Evolutionary conservation across 2,888 invertebrate genomes (phyloP).

Genomic region (Eristalinus aeneus): DNA sequence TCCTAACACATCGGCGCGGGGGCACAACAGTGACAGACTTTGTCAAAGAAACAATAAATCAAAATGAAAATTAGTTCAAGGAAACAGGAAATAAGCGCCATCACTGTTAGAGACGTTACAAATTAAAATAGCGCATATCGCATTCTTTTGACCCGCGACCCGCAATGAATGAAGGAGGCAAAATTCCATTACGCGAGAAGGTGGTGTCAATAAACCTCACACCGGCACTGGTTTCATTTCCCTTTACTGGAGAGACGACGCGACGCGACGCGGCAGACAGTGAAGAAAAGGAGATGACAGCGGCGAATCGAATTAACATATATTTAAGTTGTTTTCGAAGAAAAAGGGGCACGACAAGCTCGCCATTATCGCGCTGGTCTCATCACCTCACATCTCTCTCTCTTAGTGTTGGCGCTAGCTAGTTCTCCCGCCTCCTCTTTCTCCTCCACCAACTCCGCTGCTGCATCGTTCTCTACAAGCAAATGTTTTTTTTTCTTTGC

Average conservation of each 20-base stretch:
- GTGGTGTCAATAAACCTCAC: slow-evolving; percentile 57
- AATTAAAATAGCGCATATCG: slow-evolving; percentile 23
- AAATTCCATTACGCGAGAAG: slow-evolving; percentile 30
- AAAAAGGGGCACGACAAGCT: slow-evolving; percentile 43
- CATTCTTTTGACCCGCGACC: background rate
- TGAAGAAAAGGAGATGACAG: background rate
- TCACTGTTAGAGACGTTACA: slow-evolving; percentile 39
- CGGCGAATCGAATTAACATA: slow-evolving; percentile 35
- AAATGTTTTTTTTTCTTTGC: background rate
- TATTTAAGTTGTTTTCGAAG: slow-evolving; percentile 29
- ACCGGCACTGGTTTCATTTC: slow-evolving; percentile 21
- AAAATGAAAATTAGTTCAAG: background rate
- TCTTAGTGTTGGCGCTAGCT: background rate
- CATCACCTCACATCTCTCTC: background rate
- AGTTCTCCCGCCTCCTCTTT: background rate
- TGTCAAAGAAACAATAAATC: slow-evolving; percentile 15
- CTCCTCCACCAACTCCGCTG: no score
- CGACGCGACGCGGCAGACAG: background rate
- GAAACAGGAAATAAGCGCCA: slow-evolving; percentile 23
- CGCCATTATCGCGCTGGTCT: slow-evolving; percentile 4
- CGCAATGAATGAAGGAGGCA: background rate
- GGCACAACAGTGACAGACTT: background rate
- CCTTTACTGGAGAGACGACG: background rate
- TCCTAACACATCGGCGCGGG: background rate
- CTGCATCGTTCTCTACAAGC: background rate